These are phyloP conservation scores for Thymallus thymallus DNA, from an alignment of 2,113 vertebrate species.

Conservation along the genomic window DNA sequence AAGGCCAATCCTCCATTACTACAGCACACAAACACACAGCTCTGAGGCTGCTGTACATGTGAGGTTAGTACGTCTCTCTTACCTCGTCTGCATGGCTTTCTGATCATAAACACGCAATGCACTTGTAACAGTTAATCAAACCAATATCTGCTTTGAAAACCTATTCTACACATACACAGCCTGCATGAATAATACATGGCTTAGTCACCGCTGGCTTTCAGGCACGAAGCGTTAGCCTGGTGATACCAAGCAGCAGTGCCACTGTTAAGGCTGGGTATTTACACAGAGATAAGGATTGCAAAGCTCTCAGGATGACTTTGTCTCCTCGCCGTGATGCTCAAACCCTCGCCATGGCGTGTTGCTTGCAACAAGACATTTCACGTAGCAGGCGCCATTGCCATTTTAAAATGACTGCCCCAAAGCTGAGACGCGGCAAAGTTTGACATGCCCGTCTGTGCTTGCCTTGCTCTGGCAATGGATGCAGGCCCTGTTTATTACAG, in stretches of 20 bases:
- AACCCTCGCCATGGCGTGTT: background rate
- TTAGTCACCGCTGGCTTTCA: constrained; percentile 29
- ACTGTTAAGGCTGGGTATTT: constrained; percentile 45
- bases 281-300: constrained; percentile 49
- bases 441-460: constrained; percentile 42
- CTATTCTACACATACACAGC: constrained; percentile 4
- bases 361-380: constrained; percentile 40
- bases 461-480: constrained; percentile 36
- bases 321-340: constrained; percentile 4
- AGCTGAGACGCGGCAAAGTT: constrained; percentile 46
- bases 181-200: constrained; percentile 22
- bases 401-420: constrained; percentile 33
- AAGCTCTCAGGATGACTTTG: constrained; percentile 45
- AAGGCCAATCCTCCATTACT: background rate
- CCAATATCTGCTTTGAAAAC: constrained; percentile 10
- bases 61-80: background rate
- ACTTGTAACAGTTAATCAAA: constrained; percentile 18
- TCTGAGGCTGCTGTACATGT: background rate
- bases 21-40: constrained; percentile 8
- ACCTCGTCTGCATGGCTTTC: no score
- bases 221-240: constrained; percentile 1
- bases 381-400: constrained; percentile 22
- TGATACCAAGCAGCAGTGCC: background rate
- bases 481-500: constrained; percentile 36
- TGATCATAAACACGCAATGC: constrained; percentile 2